Percentiles rank a stretch among this genome's conserved stretches.
These are phyloP conservation scores for Galbula dea DNA, from an alignment of 2,113 vertebrate species.

Conservation along the genomic window DNA sequence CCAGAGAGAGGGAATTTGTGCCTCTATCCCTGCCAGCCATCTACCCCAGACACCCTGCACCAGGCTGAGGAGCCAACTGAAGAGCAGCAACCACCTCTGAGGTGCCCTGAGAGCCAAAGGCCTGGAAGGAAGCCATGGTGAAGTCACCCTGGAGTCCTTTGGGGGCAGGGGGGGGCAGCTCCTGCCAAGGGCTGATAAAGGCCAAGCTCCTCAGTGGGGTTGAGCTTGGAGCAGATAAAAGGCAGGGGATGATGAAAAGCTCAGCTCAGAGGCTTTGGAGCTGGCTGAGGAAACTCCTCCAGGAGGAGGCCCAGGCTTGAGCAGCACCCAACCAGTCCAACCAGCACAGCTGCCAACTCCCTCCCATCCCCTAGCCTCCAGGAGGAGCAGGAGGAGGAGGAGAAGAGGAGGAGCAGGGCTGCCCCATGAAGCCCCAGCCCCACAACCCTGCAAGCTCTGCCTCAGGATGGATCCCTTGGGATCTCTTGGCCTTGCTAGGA, in stretches of 20 bases:
- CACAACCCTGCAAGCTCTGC: too few relatives aligned
- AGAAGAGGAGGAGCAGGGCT: neutral
- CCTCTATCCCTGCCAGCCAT: accelerated
- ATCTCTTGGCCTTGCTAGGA: too few relatives aligned
- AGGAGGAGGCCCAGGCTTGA: neutral
- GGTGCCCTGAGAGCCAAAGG: accelerated
- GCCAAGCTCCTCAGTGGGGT: accelerated
- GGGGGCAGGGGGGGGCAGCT: accelerated
- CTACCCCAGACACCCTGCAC: accelerated
- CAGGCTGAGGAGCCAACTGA: accelerated
- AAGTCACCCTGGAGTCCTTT: neutral
- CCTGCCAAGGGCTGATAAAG: neutral
- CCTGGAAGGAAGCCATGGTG: neutral
- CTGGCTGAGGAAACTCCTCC: neutral
- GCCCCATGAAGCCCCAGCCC: accelerated
- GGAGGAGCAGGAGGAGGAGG: neutral
- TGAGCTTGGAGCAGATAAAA: neutral
- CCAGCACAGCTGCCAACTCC: neutral
- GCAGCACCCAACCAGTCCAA: slow-evolving; percentile 16
- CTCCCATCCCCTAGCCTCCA: neutral
- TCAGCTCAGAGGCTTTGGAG: neutral
- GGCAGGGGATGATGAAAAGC: neutral
- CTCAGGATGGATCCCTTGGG: too few relatives aligned
- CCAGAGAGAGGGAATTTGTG: too few relatives aligned
- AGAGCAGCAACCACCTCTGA: accelerated